Base-by-base conservation (phyloP, 2,888 invertebrate species). In the Conomelus anceps region DNA sequence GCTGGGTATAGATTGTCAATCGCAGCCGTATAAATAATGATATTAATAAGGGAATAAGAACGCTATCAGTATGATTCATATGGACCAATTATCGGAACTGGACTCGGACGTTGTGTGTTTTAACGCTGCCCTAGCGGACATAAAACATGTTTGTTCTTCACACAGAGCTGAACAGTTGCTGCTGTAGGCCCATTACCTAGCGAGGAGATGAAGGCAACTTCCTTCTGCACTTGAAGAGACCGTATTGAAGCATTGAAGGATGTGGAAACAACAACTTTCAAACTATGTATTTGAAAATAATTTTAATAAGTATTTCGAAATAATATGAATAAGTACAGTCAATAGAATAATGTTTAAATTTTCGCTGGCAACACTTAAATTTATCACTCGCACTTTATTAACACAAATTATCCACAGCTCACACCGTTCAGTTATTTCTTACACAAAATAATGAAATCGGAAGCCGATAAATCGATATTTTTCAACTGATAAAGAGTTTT, bases 21-120 rank as follows among this genome's bases (percentile, higher is more conserved):
- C 86, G 86, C 86, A 3, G 24, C 3, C 29, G 29, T 26, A 86
- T 86, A 86, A 86, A 86, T 86, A 86, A 29, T 29, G 86, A 86
- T 24, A 86, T 86, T 86, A 86, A 86, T 86, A 86, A 86, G 86
- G 26, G 26, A 23, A 86, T 26, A 26, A 86, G 24, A 86, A 86
- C 86, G 26, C 86, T 86, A 86, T 86, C 86, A 86, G 29, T 86
- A 29, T 86, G 86, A 86, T 86, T 86, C 86, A 86, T 86, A 86
- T 86, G 86, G 24, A 86, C 86, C 86, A 86, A 86, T 86, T 86
- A 86, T 29, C 63, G 63, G 63, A n/a, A 63, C 63, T 63, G n/a
- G 86, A 29, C 23, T 22, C 86, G 29, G 86, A 26, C 7, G 86
- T 86, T 86, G 86, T 86, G 86, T 86, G 86, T 86, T 86, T 86